Percentiles rank a stretch among this genome's conserved stretches.
Evolutionary conservation across 2,797 vertebrate species (phyloP).

Genomic region (Allobates femoralis): DNA sequence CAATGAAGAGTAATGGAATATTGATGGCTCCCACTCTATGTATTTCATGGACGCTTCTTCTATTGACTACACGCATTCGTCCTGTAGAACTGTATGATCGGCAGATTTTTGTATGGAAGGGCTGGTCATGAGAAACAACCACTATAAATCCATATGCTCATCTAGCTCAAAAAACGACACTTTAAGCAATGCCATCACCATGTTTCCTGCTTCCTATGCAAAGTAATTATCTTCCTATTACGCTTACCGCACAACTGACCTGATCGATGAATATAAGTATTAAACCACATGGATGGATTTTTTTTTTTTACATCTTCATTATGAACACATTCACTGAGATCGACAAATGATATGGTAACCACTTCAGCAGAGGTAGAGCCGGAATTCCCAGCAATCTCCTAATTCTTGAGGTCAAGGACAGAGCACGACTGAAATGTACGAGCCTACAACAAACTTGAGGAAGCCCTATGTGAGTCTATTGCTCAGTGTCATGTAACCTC

Average conservation of each 20-base stretch:
- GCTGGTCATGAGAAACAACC: too few relatives aligned
- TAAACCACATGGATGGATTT: slow-evolving; percentile 84
- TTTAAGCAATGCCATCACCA: too few relatives aligned
- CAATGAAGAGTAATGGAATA: too few relatives aligned
- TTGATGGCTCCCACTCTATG: too few relatives aligned
- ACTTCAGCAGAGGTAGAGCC: slow-evolving; percentile 72
- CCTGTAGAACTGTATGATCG: too few relatives aligned
- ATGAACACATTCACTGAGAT: slow-evolving; percentile 78
- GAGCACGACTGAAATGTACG: slow-evolving; percentile 70
- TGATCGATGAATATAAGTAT: slow-evolving; percentile 86
- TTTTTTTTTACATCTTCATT: slow-evolving; percentile 70
- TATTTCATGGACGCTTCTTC: too few relatives aligned
- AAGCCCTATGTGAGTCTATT: slow-evolving; percentile 62
- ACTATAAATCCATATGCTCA: too few relatives aligned
- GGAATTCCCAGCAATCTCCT: slow-evolving; percentile 75
- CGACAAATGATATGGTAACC: slow-evolving; percentile 76
- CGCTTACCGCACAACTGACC: slow-evolving; percentile 85
- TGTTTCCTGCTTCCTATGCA: slow-evolving; percentile 75
- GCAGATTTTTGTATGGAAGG: too few relatives aligned
- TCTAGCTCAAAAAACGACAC: too few relatives aligned
- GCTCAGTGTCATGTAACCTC: slow-evolving; percentile 75
- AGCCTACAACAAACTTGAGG: slow-evolving; percentile 23
- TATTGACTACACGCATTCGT: too few relatives aligned
- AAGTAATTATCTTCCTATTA: slow-evolving; percentile 85
- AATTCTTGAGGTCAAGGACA: slow-evolving; percentile 80